phyloP scores from a whole-genome alignment of 2,888 invertebrate species.

The Falcaria lacertinaria region DNA sequence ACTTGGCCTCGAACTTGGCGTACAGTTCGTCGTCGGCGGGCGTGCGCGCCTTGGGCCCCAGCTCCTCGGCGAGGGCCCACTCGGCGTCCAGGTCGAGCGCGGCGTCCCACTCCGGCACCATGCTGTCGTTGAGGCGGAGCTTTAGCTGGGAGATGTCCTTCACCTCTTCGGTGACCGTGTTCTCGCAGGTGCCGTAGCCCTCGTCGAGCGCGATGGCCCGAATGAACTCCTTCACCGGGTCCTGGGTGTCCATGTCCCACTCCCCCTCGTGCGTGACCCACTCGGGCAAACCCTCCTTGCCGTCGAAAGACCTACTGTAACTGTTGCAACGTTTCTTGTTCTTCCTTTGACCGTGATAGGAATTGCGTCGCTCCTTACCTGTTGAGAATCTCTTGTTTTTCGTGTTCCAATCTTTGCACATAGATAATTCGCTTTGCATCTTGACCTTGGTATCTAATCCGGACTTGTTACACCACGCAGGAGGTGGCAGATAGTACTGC shows the following conservation, averaged over 20 bases:
- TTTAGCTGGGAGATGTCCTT: conserved; percentile 41
- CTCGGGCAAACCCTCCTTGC: conserved; percentile 72
- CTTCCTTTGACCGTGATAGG: conserved; percentile 61
- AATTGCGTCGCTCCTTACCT: conserved; percentile 68
- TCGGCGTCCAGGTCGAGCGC: conserved; percentile 48
- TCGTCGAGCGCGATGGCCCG: conserved; percentile 70
- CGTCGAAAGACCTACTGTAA: conserved; percentile 65
- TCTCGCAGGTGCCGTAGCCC: conserved; percentile 75
- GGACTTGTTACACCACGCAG: conserved; percentile 66
- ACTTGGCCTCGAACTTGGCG: conserved; percentile 83
- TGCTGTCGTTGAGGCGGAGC: conserved; percentile 40
- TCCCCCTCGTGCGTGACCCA: conserved; percentile 77
- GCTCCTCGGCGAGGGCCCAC: conserved; percentile 57
- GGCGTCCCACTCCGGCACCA: conserved; percentile 63
- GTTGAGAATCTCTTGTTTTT: conserved; percentile 56
- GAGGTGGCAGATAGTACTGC: conserved; percentile 68
- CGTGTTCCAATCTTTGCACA: conserved; percentile 57
- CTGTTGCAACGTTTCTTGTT: conserved; percentile 61
- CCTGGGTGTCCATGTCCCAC: conserved; percentile 74
- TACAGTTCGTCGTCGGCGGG: conserved; percentile 75
- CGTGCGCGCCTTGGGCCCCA: conserved; percentile 44
- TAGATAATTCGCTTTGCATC: conserved; percentile 63
- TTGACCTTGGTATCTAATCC: conserved; percentile 46
- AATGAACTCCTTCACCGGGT: conserved; percentile 72
- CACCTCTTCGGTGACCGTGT: conserved; percentile 64